Evolutionary conservation across 2,113 vertebrate species (phyloP), one percentile per base, ranked within the genome.

Genomic region (Toxostoma redivivum): DNA sequence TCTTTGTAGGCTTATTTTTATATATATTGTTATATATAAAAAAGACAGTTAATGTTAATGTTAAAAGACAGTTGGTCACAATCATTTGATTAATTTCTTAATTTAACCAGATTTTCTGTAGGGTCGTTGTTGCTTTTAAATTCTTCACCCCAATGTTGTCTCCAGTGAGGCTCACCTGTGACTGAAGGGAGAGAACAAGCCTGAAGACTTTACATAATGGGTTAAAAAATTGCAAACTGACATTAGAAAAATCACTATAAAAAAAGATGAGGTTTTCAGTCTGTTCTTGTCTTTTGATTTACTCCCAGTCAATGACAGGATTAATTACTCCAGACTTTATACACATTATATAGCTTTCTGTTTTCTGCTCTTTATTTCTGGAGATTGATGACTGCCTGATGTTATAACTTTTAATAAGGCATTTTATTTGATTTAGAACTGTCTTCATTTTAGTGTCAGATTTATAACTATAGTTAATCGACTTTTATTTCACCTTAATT

Each of bases 401-500:
- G 27, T 40, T 69, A 1, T 10, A 37, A 70, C 45, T 73, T 90
- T 61, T 61, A 88, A 65, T 60, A 51, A 56, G 37, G 8, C 50
- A 20, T 66, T 81, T 87, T 37, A 79, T 67, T 83, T 69, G 53
- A 72, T 92, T 95, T 86, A 74, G 44, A 93, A 24, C 24, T 62
- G 47, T 82, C 71, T 67, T 76, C 13, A 51, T 90, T 91, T 95
- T 62, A n/a, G 35, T 40, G 69, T 64, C 66, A 80, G 77, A 91
- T 88, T 76, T 94, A 69, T 86, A 76, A 61, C 30, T 35, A 31
- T 65, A 64, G 50, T 93, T 94, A 62, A 92, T 95, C 33, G 91
- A n/a, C 69, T 84, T 82, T 79, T 57, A 66, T 79, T 91, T n/a
- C 65, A 94, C 42, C 74, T 82, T 87, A 73, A 76, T 94, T 97